Evolutionary conservation across 2,113 vertebrate species (phyloP).

Genomic region (Desmodus rotundus): DNA sequence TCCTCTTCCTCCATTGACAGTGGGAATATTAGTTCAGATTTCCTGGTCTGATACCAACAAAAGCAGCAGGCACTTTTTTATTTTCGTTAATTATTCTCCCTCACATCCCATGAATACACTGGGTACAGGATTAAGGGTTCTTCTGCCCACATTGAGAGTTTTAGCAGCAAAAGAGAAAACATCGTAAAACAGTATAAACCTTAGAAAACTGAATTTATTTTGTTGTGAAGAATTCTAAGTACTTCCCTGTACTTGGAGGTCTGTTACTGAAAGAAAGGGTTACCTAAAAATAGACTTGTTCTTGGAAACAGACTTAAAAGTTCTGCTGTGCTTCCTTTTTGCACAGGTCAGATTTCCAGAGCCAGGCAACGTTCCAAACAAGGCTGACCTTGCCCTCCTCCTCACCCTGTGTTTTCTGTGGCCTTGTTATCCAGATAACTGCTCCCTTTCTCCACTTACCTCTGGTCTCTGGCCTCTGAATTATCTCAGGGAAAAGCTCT

Average conservation of each 20-base stretch:
- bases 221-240: neutral
- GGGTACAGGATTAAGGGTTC: neutral
- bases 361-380: neutral
- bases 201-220: neutral
- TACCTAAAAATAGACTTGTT: slow-evolving; percentile 47
- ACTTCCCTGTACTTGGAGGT: neutral
- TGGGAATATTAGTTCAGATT: neutral
- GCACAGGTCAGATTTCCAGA: neutral
- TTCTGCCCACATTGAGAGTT: neutral
- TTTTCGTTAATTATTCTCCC: neutral
- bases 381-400: neutral
- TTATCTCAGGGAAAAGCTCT: neutral
- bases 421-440: neutral
- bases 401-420: neutral
- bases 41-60: neutral
- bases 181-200: neutral
- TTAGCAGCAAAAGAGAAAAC: neutral
- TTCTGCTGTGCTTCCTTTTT: slow-evolving; percentile 5
- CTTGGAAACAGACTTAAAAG: neutral
- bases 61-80: neutral
- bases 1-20: neutral
- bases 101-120: neutral
- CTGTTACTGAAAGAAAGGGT: slow-evolving; percentile 18
- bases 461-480: neutral
- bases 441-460: neutral